Percentiles rank a stretch among this genome's conserved stretches.
These are phyloP conservation scores for Drosophila subpulchrella DNA, from an alignment of 1,140 invertebrate species.

Conservation along the genomic window DNA sequence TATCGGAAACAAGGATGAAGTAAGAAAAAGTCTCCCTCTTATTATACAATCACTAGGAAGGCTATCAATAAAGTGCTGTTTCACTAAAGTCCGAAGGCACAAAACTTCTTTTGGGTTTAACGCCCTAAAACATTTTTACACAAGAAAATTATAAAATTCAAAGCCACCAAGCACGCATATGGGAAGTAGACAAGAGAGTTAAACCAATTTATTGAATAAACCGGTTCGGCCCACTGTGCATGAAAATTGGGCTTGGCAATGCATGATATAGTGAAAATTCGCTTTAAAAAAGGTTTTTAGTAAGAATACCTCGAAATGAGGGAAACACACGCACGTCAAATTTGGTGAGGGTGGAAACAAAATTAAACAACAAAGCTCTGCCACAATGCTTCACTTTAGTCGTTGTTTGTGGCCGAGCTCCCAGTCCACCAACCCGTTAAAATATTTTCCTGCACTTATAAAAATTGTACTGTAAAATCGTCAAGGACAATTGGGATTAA, in stretches of 20 bases:
- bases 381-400: not conserved
- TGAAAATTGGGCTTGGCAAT: conserved; percentile 9
- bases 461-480: no score
- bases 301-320: conserved; percentile 57
- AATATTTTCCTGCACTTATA: no score
- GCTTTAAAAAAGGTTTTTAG: conserved; percentile 50
- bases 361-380: conserved; percentile 4
- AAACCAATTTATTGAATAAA: conserved; percentile 47
- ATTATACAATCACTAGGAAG: no score
- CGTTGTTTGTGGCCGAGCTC: conserved; percentile 7
- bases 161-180: conserved; percentile 51
- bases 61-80: no score
- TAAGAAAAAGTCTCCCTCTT: no score
- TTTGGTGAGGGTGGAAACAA: not conserved
- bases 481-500: no score
- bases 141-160: conserved; percentile 68
- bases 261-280: conserved; percentile 15
- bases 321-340: conserved; percentile 36
- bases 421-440: conserved; percentile 18
- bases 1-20: no score
- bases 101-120: no score
- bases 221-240: not conserved
- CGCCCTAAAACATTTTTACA: conserved; percentile 60
- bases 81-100: no score
- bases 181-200: conserved; percentile 5